These are phyloP conservation scores for Alaudala cheleensis DNA, from an alignment of 2,113 vertebrate species.

Conservation along the genomic window DNA sequence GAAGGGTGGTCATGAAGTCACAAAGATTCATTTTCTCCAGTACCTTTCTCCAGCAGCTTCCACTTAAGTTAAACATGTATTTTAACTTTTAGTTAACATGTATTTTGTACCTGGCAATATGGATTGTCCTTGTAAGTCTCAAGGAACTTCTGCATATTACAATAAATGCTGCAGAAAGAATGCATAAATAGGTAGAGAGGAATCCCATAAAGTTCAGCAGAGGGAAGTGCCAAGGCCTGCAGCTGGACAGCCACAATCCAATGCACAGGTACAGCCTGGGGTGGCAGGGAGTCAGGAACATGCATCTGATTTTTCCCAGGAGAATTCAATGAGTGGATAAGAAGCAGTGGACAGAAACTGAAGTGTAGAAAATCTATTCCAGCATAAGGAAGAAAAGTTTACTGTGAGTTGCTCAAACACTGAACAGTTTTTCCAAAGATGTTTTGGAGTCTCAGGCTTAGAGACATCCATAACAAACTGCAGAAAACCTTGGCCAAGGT, in stretches of 20 bases:
- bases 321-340: not conserved
- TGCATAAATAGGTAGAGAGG: not conserved
- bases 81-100: no score
- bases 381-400: not conserved
- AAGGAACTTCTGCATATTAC: not conserved
- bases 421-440: not conserved
- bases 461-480: not conserved
- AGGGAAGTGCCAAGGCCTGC: not conserved
- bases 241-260: not conserved
- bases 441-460: not conserved
- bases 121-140: not conserved
- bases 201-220: not conserved
- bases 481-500: not conserved
- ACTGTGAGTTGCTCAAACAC: not conserved
- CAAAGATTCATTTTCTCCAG: not conserved
- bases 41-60: not conserved
- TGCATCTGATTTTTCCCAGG: not conserved
- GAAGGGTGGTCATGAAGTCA: not conserved
- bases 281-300: not conserved
- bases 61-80: not conserved
- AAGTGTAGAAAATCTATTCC: not conserved
- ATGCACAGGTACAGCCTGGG: not conserved
- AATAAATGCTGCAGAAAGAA: not conserved
- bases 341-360: not conserved
- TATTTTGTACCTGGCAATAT: not conserved